phyloP scores from a whole-genome alignment of 1,140 invertebrate species.

The Calephelis nemesis region DNA sequence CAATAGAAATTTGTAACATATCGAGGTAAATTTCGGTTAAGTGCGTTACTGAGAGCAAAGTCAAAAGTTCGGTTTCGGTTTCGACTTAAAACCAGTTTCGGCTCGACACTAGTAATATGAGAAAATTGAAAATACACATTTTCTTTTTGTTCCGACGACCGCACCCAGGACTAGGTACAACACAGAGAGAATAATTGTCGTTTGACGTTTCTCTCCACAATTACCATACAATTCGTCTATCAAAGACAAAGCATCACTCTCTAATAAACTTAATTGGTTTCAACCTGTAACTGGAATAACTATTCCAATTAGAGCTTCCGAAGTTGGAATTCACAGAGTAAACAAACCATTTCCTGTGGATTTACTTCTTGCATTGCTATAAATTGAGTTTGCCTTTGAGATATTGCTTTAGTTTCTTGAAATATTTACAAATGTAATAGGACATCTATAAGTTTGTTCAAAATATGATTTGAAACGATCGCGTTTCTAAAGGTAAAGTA shows the following conservation, averaged over 20 bases:
- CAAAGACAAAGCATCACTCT: conserved; percentile 43
- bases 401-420: conserved; percentile 19
- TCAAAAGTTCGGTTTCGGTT: too few relatives aligned
- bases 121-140: too few relatives aligned
- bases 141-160: too few relatives aligned
- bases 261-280: conserved; percentile 64
- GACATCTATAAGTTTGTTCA: background rate
- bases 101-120: too few relatives aligned
- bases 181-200: background rate
- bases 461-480: too few relatives aligned
- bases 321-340: conserved; percentile 34
- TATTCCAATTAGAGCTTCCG: conserved; percentile 51
- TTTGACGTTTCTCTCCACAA: background rate
- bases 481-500: too few relatives aligned
- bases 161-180: too few relatives aligned
- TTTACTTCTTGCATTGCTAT: conserved; percentile 33
- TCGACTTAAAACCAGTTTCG: too few relatives aligned
- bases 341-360: conserved; percentile 42
- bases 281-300: conserved; percentile 45
- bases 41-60: too few relatives aligned
- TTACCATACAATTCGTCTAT: conserved; percentile 5
- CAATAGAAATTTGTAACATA: too few relatives aligned
- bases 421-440: background rate
- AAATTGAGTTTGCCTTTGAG: conserved; percentile 30
- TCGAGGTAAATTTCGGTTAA: too few relatives aligned